Evolutionary conservation across 2,797 vertebrate species (phyloP).

Genomic region (Apogon hyalosoma): DNA sequence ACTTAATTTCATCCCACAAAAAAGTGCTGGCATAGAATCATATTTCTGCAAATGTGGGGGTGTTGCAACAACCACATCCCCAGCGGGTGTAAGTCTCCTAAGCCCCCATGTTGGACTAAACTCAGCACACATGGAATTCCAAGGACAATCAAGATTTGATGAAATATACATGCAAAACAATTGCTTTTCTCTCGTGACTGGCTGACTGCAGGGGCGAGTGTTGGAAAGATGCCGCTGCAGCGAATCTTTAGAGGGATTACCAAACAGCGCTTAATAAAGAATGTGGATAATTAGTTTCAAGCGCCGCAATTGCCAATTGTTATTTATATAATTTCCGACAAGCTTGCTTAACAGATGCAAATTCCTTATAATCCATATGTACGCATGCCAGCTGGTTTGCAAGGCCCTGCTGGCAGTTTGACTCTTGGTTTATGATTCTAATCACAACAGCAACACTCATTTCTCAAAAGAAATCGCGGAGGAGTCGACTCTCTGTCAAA

Average conservation of each 20-base stretch:
- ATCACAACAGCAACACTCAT: slow-evolving; percentile 36
- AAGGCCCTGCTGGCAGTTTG: slow-evolving; percentile 36
- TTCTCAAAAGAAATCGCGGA: slow-evolving; percentile 42
- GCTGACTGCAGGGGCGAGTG: slow-evolving; percentile 47
- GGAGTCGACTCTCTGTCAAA: slow-evolving; percentile 51
- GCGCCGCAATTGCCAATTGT: slow-evolving; percentile 55
- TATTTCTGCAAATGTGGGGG: too few relatives aligned
- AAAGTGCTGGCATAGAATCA: too few relatives aligned
- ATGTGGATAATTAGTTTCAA: slow-evolving; percentile 68
- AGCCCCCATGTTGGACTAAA: slow-evolving; percentile 16
- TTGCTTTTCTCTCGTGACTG: slow-evolving; percentile 32
- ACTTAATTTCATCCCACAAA: too few relatives aligned
- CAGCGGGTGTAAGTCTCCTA: slow-evolving; percentile 5
- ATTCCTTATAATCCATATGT: slow-evolving; percentile 61
- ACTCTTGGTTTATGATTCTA: slow-evolving; percentile 47
- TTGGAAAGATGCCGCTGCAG: slow-evolving; percentile 42
- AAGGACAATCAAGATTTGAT: slow-evolving; percentile 39
- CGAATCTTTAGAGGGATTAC: slow-evolving; percentile 63
- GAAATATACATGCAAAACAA: slow-evolving; percentile 38
- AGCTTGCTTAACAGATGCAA: slow-evolving; percentile 68
- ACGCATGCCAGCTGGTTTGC: slow-evolving; percentile 24
- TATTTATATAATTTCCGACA: slow-evolving; percentile 70
- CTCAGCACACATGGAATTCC: slow-evolving; percentile 11
- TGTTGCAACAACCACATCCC: too few relatives aligned
- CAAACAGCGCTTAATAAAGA: slow-evolving; percentile 64